phyloP scores from a whole-genome alignment of 2,113 vertebrate species.

The Dicaeum eximium region DNA sequence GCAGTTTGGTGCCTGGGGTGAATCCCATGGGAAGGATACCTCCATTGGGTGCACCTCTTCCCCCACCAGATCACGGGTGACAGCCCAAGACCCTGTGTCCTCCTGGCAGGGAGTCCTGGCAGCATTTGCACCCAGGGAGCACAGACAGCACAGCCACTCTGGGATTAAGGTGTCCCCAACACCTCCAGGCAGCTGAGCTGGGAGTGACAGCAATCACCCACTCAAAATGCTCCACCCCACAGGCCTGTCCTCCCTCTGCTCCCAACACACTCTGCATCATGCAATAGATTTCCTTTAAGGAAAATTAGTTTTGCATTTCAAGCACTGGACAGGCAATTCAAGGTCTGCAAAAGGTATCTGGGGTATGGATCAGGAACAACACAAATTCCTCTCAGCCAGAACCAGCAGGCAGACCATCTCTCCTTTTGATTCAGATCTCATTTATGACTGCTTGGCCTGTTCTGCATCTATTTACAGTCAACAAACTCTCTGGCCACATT shows the following conservation, averaged over 20 bases:
- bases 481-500: not conserved
- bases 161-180: not conserved
- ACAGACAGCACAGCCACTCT: fast-evolving
- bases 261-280: not conserved
- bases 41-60: fast-evolving
- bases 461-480: not conserved
- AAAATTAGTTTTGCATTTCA: not conserved
- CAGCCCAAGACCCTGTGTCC: fast-evolving
- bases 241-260: not conserved
- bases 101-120: not conserved
- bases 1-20: not conserved
- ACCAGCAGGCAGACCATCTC: not conserved
- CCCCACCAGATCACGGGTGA: fast-evolving
- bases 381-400: not conserved
- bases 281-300: not conserved
- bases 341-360: not conserved
- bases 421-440: not conserved
- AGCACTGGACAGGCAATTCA: not conserved
- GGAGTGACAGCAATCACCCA: not conserved
- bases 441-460: not conserved
- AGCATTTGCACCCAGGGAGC: not conserved
- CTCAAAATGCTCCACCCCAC: not conserved
- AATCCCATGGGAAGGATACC: not conserved
- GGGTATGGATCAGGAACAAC: not conserved
- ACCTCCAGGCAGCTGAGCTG: not conserved